These are phyloP conservation scores for Rhinogobius similis DNA, from an alignment of 2,113 vertebrate species.

Conservation along the genomic window DNA sequence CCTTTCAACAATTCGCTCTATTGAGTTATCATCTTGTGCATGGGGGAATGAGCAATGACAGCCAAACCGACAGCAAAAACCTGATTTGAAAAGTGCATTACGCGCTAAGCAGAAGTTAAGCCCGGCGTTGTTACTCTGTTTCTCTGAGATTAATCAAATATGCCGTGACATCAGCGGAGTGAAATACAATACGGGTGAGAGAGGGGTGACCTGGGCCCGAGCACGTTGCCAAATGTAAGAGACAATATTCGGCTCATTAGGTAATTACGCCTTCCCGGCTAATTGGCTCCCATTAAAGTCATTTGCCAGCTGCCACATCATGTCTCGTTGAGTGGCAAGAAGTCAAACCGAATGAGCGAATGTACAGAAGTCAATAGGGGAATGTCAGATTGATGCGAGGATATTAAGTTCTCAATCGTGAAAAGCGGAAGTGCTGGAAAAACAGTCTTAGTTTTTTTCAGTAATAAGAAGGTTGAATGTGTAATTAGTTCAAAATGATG, in stretches of 20 bases:
- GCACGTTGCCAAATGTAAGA: background rate
- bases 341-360: background rate
- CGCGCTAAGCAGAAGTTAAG: background rate
- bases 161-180: constrained; percentile 8
- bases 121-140: constrained; percentile 2
- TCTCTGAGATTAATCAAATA: constrained; percentile 10
- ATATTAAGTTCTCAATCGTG: constrained; percentile 1
- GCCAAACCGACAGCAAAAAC: background rate
- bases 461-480: background rate
- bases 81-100: background rate
- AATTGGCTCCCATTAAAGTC: constrained; percentile 15
- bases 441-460: background rate
- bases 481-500: background rate
- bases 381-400: background rate
- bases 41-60: background rate
- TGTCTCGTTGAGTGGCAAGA: constrained; percentile 9
- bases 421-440: background rate
- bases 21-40: constrained; percentile 1
- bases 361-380: background rate
- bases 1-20: constrained; percentile 2
- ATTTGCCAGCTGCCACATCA: constrained; percentile 25
- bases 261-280: constrained; percentile 28
- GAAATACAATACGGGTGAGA: constrained; percentile 17
- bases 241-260: constrained; percentile 19
- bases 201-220: background rate